Evolutionary conservation across 2,113 vertebrate species (phyloP), one percentile per base, ranked within the genome.

Genomic region (Crotalus viridis): DNA sequence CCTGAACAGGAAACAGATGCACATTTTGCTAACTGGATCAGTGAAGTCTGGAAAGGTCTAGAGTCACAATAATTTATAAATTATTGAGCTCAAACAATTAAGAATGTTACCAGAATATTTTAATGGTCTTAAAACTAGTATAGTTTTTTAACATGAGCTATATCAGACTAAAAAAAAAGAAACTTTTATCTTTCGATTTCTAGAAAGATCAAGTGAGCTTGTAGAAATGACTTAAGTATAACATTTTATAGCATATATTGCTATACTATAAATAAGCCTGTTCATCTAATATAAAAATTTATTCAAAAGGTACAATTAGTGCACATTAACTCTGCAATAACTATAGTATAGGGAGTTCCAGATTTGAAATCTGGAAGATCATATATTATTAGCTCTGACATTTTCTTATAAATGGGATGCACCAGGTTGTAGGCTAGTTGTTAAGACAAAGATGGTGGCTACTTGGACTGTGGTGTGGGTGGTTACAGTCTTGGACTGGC

Each of bases 1-100:
- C 97, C 99, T 99, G 89, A 22, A 91, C 4, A 89, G 55, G 87
- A 96, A 97, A 96, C 22, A 92, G 85, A 48, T 52, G 97, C 90
- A 94, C 90, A 28, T 57, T 3, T 39, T 87, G 12, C 61, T 96
- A 55, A 93, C 21, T 59, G 91, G 57, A 85, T n/a, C 0, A 88
- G 1, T 52, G 90, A 89, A 89, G 33, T 46, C 74, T 43, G 33
- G 48, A 39, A 59, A 48, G 39, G 55, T 74, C 91, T 94, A 89
- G n/a, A 93, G 28, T 26, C 24, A 28, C 33, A 21, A 89, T 88
- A 21, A 89, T 88, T 0, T 93, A 5, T 26, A 93, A 86, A 93
- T 87, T 95, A 93, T 19, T 69, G 69, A 94, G 9, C 2, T 74
- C 92, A 91, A 59, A 52, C 90, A 48, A 13, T 85, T 39, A 64